Conservation (phyloP, 1,140 invertebrate genomes). For the Ctenoplectra terminalis region DNA sequence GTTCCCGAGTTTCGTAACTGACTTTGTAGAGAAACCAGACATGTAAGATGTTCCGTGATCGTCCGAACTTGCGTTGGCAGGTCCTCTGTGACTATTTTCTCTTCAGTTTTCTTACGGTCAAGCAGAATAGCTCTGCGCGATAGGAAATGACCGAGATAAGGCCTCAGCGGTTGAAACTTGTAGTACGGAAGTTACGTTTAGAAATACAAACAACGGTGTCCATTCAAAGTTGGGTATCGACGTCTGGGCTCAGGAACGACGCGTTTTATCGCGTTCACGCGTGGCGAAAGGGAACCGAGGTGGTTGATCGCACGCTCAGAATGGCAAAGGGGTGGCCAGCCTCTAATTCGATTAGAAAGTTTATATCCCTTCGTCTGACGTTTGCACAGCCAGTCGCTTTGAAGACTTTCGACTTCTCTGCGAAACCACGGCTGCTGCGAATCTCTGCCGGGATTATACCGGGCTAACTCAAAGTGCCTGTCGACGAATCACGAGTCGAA, state of each 20-base stretch:
- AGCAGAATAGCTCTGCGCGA: background rate
- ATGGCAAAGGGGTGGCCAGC: constrained; percentile 45
- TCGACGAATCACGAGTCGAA: too few relatives aligned
- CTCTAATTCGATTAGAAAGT: constrained; percentile 66
- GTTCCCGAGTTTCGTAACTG: too few relatives aligned
- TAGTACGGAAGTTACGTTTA: background rate
- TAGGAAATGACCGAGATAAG: background rate
- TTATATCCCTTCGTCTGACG: constrained; percentile 36
- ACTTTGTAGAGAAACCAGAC: too few relatives aligned
- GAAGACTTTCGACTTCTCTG: constrained; percentile 50
- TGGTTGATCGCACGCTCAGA: constrained; percentile 50
- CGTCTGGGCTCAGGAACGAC: background rate
- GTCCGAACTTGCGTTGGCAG: too few relatives aligned
- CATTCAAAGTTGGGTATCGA: constrained; percentile 6
- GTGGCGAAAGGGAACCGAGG: background rate
- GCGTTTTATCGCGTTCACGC: constrained; percentile 11
- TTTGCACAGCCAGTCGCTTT: constrained; percentile 16
- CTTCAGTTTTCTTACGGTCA: too few relatives aligned
- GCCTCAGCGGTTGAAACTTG: background rate
- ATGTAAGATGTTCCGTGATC: too few relatives aligned
- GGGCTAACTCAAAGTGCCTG: too few relatives aligned
- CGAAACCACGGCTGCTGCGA: constrained; percentile 2
- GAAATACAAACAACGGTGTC: background rate
- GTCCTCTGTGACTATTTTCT: too few relatives aligned
- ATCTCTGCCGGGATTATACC: constrained; percentile 24